Percentiles rank a stretch among this genome's conserved stretches.
Evolutionary conservation across 2,113 vertebrate genomes (phyloP).

Genomic region (Colossoma macropomum): DNA sequence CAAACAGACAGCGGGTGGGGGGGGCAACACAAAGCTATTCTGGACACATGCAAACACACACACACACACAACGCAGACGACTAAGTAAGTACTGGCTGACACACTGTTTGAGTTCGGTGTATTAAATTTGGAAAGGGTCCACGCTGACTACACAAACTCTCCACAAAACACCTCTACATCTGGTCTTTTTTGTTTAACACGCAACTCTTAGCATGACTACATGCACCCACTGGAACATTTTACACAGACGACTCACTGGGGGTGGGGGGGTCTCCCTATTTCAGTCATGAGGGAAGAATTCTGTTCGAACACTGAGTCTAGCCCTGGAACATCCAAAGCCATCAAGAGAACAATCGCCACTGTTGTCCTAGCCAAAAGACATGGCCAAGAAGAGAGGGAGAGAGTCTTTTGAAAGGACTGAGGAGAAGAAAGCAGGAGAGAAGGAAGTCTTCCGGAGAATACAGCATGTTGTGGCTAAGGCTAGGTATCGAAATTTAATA

Average conservation of each 20-base stretch:
- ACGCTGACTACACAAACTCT: neutral
- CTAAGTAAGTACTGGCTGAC: constrained; percentile 29
- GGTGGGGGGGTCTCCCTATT: constrained; percentile 30
- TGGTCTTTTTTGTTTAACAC: neutral
- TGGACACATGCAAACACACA: constrained; percentile 1
- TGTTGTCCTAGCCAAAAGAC: constrained; percentile 51
- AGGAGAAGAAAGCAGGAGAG: constrained; percentile 1
- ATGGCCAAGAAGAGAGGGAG: constrained; percentile 29
- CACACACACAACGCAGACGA: constrained; percentile 44
- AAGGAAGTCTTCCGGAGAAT: neutral
- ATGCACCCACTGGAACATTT: constrained; percentile 27
- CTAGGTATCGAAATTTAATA: too few relatives aligned
- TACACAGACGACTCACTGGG: constrained; percentile 8
- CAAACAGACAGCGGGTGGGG: constrained; percentile 62
- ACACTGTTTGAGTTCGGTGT: neutral
- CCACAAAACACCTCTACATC: neutral
- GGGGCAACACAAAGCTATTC: constrained; percentile 61
- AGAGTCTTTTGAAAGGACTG: neutral
- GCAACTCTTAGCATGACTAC: neutral
- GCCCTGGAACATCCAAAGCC: constrained; percentile 52
- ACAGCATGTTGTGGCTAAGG: too few relatives aligned
- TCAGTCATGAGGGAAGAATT: constrained; percentile 62
- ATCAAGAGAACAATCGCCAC: constrained; percentile 63
- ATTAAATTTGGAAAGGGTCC: constrained; percentile 22
- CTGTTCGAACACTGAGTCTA: constrained; percentile 52